A percentile compares a stretch with the other conserved stretches of the same genome.
These are phyloP conservation scores for Micrasema minimum DNA, from an alignment of 1,140 invertebrate species.

Conservation along the genomic window DNA sequence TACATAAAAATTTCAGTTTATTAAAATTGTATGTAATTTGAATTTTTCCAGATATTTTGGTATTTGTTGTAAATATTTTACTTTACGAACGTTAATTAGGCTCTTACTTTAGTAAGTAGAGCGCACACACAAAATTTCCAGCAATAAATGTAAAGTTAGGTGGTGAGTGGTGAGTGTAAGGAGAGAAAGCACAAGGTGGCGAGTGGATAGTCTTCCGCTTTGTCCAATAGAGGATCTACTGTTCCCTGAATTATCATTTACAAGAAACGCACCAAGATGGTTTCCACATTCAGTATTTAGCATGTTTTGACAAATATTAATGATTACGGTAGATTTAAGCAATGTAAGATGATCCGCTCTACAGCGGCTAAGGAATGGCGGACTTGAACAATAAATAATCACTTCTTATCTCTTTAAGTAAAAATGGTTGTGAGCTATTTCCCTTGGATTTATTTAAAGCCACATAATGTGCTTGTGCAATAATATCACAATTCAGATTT, in stretches of 20 bases:
- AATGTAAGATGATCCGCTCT: constrained; percentile 37
- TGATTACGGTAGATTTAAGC: constrained; percentile 51
- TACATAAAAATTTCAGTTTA: constrained; percentile 35
- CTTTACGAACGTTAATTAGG: constrained; percentile 40
- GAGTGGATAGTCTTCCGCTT: constrained; percentile 39
- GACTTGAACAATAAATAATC: constrained; percentile 49
- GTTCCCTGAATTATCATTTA: constrained; percentile 46
- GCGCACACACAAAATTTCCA: constrained; percentile 52
- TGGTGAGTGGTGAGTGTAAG: not conserved
- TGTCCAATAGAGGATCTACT: constrained; percentile 22
- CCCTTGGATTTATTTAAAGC: constrained; percentile 65
- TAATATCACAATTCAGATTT: constrained; percentile 69
- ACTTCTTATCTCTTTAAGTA: constrained; percentile 54
- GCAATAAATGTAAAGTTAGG: constrained; percentile 51
- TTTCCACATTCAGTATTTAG: constrained; percentile 53
- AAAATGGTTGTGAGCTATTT: constrained; percentile 69
- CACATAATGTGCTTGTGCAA: constrained; percentile 69
- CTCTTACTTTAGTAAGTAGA: constrained; percentile 42
- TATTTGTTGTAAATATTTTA: constrained; percentile 44
- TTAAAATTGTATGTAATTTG: constrained; percentile 28
- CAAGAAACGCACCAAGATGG: constrained; percentile 49
- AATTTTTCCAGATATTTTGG: constrained; percentile 41
- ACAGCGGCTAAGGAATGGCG: not conserved
- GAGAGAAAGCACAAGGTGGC: constrained; percentile 39
- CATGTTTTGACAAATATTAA: constrained; percentile 53